A percentile compares a stretch with the other conserved stretches of the same genome.
These are phyloP conservation scores for Leistus spinibarbis DNA, from an alignment of 2,888 invertebrate genomes.

Conservation along the genomic window DNA sequence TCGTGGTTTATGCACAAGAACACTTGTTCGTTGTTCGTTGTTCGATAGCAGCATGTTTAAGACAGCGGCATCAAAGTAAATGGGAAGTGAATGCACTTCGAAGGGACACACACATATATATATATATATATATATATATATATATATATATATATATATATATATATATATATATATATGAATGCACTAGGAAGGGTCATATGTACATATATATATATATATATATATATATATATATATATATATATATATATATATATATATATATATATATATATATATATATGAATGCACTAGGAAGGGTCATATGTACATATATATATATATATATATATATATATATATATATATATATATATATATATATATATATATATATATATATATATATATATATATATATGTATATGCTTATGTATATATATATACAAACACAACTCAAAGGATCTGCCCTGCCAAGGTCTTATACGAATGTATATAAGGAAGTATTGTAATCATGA, in stretches of 20 bases:
- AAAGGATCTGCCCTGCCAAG: too few species aligned
- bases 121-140: neutral
- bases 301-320: neutral
- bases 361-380: neutral
- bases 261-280: neutral
- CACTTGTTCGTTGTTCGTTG: neutral
- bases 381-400: neutral
- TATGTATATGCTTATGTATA: neutral
- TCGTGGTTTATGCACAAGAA: neutral
- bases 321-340: neutral
- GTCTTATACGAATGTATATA: neutral
- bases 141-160: neutral
- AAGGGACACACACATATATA: neutral
- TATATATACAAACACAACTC: neutral
- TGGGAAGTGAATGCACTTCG: neutral
- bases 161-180: neutral
- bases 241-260: neutral
- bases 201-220: neutral
- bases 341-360: neutral
- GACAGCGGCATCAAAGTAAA: neutral
- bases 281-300: neutral
- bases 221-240: neutral
- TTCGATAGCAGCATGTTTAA: neutral
- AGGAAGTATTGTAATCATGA: too few species aligned
- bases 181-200: too few species aligned